Percentiles rank a stretch among this genome's conserved stretches.
Conservation (phyloP, 35 echinoderm and acorn worm genomes). For the Ophiothrix spiculata region DNA sequence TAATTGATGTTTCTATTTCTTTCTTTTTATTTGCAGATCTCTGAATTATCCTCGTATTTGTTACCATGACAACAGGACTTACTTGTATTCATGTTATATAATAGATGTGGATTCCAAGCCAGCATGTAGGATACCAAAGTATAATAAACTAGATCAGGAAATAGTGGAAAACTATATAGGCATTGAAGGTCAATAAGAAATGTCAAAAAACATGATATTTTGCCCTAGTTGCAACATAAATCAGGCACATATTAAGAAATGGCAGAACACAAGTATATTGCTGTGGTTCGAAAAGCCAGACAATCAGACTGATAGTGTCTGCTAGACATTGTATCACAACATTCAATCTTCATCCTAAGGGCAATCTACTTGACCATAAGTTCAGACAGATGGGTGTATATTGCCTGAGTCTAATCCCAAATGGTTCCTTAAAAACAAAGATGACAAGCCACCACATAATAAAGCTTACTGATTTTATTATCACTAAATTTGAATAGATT, state of each 20-base stretch:
- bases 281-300: background rate
- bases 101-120: conserved; percentile 31
- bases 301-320: background rate
- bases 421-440: no score
- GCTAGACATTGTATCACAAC: background rate
- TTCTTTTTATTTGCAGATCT: background rate
- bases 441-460: no score
- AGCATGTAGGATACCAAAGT: conserved; percentile 28
- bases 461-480: no score
- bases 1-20: no score
- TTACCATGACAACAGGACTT: conserved; percentile 10
- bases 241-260: background rate
- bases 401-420: no score
- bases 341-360: background rate
- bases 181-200: background rate
- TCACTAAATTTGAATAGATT: no score
- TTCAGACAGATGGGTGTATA: no score
- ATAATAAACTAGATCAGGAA: conserved; percentile 6
- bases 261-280: background rate
- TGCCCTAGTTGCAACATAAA: no score
- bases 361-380: no score
- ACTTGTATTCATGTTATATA: conserved; percentile 3
- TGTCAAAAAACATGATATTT: no score
- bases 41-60: background rate
- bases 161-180: background rate